Base-by-base conservation (phyloP, 92 coral and sea anemone genomes). In the Virgularia gustaviana region DNA sequence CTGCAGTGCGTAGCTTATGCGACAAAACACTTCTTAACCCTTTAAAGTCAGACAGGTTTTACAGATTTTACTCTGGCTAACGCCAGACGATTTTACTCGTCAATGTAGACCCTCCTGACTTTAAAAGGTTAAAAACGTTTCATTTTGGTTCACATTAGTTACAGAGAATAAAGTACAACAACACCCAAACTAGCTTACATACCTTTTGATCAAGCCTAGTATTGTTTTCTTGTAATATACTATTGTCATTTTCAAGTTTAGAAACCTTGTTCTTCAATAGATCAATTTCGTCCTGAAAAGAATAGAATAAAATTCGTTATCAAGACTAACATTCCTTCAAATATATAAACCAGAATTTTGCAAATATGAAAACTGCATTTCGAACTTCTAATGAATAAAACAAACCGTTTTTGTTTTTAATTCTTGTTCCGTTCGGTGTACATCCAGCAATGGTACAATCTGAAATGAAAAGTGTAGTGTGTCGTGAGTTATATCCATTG, bases 391-490 rank as follows among this genome's bases (percentile, higher is more conserved):
- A n/a, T n/a, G n/a, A n/a, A 24, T 31, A 35, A 28, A 28, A 33
- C 89, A 43, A 36, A 86, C 96, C 78, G 96, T 75, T 77, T 83
- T 88, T n/a, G 79, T 78, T 83, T 92, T 89, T 13, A 92, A 76
- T 63, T 92, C 90, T 60, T 92, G 96, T 71, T 92, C 98, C n/a
- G 98, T 89, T 39, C 98, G 92, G 75, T 92, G 98, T 7, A 92
- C 91, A 49, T 92, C 90, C 62, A 92, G 70, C 33, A 92, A 59
- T 20, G 98, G 98, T 10, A 92, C 68, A 49, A 92, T 90, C 98
- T 92, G 65, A n/a, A 44, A 49, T n/a, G 3, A 42, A 11, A 52
- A n/a, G n/a, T n/a, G n/a, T n/a, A n/a, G 27, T 4, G 3, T 57
- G 64, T 58, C 7, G 34, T 58, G 30, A 18, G 49, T 28, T 7